Percentiles rank a stretch among this genome's conserved stretches.
phyloP scores from a whole-genome alignment of 1,140 invertebrate genomes.

The Diabrotica virgifera region DNA sequence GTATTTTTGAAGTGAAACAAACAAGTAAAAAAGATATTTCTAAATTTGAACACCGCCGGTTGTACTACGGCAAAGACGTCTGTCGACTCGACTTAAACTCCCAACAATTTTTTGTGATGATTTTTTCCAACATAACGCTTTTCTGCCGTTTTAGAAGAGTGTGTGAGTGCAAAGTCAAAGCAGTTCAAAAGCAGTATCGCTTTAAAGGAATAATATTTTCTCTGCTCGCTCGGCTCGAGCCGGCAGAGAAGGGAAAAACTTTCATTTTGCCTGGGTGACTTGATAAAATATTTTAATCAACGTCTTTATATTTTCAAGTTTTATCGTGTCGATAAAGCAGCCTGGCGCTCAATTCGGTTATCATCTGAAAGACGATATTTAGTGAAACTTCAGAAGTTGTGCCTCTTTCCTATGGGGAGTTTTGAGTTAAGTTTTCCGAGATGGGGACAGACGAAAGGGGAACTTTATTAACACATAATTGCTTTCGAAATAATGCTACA shows the following conservation, averaged over 20 bases:
- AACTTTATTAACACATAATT: no score
- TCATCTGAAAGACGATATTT: conserved; percentile 4
- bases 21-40: not conserved
- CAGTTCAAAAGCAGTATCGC: conserved; percentile 25
- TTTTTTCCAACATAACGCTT: conserved; percentile 9
- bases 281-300: conserved; percentile 31
- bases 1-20: not conserved
- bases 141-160: conserved; percentile 14
- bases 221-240: conserved; percentile 18
- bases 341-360: conserved; percentile 18
- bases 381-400: not conserved
- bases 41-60: not conserved
- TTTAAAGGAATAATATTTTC: conserved; percentile 37
- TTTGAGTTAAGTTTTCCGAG: no score
- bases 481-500: no score
- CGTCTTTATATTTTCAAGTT: conserved; percentile 28
- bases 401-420: no score
- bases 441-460: no score
- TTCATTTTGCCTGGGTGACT: conserved; percentile 23
- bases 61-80: not conserved
- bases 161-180: conserved; percentile 24
- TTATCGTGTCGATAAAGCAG: conserved; percentile 17
- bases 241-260: conserved; percentile 20
- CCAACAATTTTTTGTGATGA: not conserved
- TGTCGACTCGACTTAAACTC: conserved; percentile 1